Base-by-base conservation (phyloP, 2,113 vertebrate species). In the Perccottus glenii region DNA sequence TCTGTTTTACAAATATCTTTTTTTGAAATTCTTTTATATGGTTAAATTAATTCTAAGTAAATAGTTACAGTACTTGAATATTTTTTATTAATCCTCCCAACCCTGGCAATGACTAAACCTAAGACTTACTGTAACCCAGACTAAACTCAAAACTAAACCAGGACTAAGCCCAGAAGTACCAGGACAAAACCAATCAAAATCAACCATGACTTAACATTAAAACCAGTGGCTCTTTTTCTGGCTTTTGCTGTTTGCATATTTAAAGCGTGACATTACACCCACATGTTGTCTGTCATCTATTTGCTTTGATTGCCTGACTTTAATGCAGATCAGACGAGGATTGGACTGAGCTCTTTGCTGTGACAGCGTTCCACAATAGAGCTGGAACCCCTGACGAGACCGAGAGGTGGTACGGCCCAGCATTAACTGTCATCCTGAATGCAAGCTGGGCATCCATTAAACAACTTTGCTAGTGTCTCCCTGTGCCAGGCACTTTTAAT, bases 401-500 rank as follows among this genome's bases (percentile, higher is more conserved):
- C 53, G 59, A 38, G 75, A 83, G 52, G 78, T 87, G 87, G 90
- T 90, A 84, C 51, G 27, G 51, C 65, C 90, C 90, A 59, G 68
- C 81, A 87, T 89, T 90, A 90, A 89, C 87, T 87, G 85, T 91
- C 88, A 90, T 70, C 81, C 86, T 77, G 84, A 90, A 90, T 87
- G 88, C 78, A 84, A 89, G 88, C 88, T 89, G 90, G 87, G 89
- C 89, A 90, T 86, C 84, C 80, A 90, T 88, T 89, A 86, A 91
- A 86, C 89, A 87, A 90, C 88, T 89, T 90, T 87, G 89, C 90
- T 81, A 87, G 88, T 88, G 77, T 88, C 84, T 89, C 79, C 81
- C 70, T 40, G 77, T 91, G 91, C 90, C 91, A 91, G 85, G 72
- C 91, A 90, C 91, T 91, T 92, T 92, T 93, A 92, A 92, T 92